Evolutionary conservation across 30 jellyfish, hydroid and myxozoan genomes (phyloP).

Genomic region (Rhopilema esculentum): DNA sequence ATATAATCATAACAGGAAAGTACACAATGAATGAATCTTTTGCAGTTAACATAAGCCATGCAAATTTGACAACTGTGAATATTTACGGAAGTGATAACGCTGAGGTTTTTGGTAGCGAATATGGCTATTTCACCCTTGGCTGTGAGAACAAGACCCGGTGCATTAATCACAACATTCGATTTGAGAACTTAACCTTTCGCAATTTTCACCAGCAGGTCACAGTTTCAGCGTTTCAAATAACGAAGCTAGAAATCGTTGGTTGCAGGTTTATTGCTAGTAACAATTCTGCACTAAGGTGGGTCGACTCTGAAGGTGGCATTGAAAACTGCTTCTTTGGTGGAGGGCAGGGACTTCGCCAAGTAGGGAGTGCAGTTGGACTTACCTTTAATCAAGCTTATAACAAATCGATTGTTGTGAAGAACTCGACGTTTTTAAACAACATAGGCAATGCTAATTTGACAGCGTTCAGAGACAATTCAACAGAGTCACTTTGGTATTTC

Average conservation of each 20-base stretch:
- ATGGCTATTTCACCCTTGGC: not conserved
- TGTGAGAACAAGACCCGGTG: slow-evolving; percentile 5
- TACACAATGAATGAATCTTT: slow-evolving; percentile 10
- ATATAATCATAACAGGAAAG: slow-evolving; percentile 17
- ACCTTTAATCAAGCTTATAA: not conserved
- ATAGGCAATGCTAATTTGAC: not conserved
- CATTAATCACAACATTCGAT: not conserved
- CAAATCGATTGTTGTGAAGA: not conserved
- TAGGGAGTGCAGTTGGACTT: slow-evolving; percentile 52
- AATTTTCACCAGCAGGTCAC: not conserved
- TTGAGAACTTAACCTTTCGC: slow-evolving; percentile 15
- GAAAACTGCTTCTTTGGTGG: slow-evolving; percentile 19
- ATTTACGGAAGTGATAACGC: slow-evolving; percentile 5
- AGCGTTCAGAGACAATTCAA: not conserved
- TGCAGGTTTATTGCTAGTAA: slow-evolving; percentile 16
- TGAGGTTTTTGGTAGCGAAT: slow-evolving; percentile 11
- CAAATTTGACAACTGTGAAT: not conserved
- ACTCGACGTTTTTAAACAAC: slow-evolving; percentile 21
- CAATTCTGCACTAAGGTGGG: slow-evolving; percentile 14
- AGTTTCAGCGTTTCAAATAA: not conserved
- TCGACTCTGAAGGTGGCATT: slow-evolving; percentile 9
- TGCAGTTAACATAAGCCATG: not conserved
- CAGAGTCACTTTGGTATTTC: not conserved
- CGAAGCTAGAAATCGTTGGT: not conserved
- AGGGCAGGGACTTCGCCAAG: not conserved